phyloP scores from a whole-genome alignment of 2,888 invertebrate species.

The Diploptera punctata region DNA sequence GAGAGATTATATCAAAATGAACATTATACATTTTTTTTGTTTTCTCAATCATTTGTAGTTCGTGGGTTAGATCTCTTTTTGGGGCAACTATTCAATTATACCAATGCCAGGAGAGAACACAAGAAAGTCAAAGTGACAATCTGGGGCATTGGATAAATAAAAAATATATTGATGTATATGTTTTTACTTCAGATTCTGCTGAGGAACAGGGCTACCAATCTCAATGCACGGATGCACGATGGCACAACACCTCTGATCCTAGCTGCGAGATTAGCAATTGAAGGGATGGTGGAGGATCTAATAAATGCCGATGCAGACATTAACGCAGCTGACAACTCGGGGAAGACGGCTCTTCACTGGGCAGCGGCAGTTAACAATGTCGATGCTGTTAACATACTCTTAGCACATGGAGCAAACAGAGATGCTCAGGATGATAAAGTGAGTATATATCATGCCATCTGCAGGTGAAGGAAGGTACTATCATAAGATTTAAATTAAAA shows the following conservation, averaged over 20 bases:
- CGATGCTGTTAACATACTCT: constrained; percentile 87
- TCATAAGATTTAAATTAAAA: too few species aligned
- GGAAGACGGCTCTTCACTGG: constrained; percentile 98
- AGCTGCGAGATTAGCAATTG: constrained; percentile 89
- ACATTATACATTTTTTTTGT: too few species aligned
- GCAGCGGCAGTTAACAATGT: constrained; percentile 97
- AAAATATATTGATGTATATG: too few species aligned
- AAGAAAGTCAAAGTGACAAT: too few species aligned
- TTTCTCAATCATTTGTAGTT: too few species aligned
- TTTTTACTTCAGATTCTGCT: constrained; percentile 74
- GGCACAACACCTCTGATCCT: constrained; percentile 95
- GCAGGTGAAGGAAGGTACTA: too few species aligned
- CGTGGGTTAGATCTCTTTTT: too few species aligned
- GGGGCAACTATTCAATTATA: too few species aligned
- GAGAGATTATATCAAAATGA: too few species aligned
- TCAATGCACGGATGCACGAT: constrained; percentile 94
- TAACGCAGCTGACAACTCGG: constrained; percentile 93
- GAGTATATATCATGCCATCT: constrained; percentile 44
- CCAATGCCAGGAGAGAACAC: too few species aligned
- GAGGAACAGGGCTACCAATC: constrained; percentile 89
- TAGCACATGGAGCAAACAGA: constrained; percentile 94
- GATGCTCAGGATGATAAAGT: constrained; percentile 97
- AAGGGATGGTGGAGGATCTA: constrained; percentile 95
- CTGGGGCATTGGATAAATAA: too few species aligned
- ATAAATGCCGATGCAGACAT: constrained; percentile 96